Evolutionary conservation across 53 echinoderm and acorn worm genomes (phyloP).

Genomic region (Henricia sp.): DNA sequence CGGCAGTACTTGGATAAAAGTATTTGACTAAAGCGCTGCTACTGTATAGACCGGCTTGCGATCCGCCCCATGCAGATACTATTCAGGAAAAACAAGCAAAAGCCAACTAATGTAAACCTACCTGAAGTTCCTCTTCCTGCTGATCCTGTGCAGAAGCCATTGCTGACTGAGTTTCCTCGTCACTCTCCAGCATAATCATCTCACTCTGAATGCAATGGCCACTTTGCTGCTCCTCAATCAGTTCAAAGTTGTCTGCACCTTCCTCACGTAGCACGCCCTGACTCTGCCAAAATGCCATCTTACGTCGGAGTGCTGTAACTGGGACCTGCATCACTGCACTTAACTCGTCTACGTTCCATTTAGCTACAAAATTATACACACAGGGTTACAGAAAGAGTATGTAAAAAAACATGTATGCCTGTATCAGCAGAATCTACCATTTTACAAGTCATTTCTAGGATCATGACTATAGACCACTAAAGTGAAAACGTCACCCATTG

Average conservation of each 20-base stretch:
- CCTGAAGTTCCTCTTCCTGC: constrained; percentile 88
- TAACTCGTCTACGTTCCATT: constrained; percentile 93
- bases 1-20: too few species aligned
- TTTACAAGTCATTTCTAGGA: neutral
- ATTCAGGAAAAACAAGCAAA: neutral
- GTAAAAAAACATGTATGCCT: neutral
- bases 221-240: constrained; percentile 80
- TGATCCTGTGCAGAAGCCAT: constrained; percentile 91
- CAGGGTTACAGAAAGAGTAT: neutral
- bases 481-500: too few species aligned
- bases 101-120: neutral
- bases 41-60: too few species aligned
- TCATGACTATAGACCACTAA: too few species aligned
- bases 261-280: constrained; percentile 93
- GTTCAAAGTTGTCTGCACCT: constrained; percentile 81
- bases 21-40: too few species aligned
- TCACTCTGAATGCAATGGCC: constrained; percentile 74
- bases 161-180: constrained; percentile 89
- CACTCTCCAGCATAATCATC: constrained; percentile 87
- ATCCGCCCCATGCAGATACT: too few species aligned
- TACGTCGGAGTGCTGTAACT: constrained; percentile 83
- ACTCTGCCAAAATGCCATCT: constrained; percentile 99
- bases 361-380: constrained; percentile 58
- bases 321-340: constrained; percentile 94
- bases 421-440: too few species aligned